Percentiles rank a stretch among this genome's conserved stretches.
Conservation (phyloP, 2,888 invertebrate species). For the Allophyes oxyacanthae region DNA sequence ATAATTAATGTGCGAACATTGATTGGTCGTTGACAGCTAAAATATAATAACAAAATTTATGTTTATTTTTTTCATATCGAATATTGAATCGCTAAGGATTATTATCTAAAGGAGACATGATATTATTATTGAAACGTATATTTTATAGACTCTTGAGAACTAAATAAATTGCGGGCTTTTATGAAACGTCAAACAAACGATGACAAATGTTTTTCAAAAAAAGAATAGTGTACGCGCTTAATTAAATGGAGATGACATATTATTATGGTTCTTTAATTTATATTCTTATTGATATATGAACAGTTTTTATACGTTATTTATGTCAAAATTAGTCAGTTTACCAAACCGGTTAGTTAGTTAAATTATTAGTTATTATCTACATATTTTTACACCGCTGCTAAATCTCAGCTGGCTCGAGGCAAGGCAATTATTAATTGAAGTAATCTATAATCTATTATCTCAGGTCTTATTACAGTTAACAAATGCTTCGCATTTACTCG, state of each 20-base stretch:
- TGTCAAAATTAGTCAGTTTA: constrained; percentile 1
- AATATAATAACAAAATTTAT: constrained; percentile 19
- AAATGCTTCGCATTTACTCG: constrained; percentile 43
- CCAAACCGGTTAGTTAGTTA: constrained; percentile 8
- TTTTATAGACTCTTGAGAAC: constrained; percentile 10
- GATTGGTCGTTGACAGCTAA: constrained; percentile 10
- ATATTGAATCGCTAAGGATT: constrained; percentile 1
- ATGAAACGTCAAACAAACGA: constrained; percentile 36
- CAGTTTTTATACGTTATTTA: constrained; percentile 15
- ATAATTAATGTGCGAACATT: constrained; percentile 24
- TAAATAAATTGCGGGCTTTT: constrained; percentile 38
- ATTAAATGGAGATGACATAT: constrained; percentile 9
- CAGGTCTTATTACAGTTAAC: constrained; percentile 54
- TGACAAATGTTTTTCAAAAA: constrained; percentile 28
- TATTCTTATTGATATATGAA: constrained; percentile 20
- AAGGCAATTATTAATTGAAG: constrained; percentile 55
- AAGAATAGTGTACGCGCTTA: constrained; percentile 9
- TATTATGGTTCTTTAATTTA: neutral
- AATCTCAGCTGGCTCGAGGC: constrained; percentile 29
- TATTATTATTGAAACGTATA: constrained; percentile 9
- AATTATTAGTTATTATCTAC: constrained; percentile 7
- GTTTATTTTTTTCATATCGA: constrained; percentile 5
- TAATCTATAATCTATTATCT: constrained; percentile 61
- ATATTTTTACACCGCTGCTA: constrained; percentile 29
- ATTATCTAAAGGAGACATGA: constrained; percentile 9